Evolutionary conservation across 1,140 invertebrate genomes (phyloP), one percentile per base, ranked within the genome.

Genomic region (Trissolcus basalis): DNA sequence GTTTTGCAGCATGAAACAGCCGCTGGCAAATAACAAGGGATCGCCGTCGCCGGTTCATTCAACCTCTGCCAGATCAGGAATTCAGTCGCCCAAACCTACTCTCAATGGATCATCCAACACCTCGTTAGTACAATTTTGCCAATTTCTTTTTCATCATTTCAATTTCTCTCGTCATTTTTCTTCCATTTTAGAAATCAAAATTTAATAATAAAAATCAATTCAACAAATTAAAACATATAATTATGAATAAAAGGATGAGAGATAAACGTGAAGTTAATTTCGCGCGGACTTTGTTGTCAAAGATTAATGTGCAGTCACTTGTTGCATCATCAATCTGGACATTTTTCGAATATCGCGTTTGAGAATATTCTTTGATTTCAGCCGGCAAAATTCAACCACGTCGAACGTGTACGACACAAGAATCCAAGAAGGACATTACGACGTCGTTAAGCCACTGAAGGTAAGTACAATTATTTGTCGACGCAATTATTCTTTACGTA

Each of bases 341-440:
- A 64, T 70, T 65, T 65, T 60, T 68, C 41, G 14, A 68, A 45
- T 59, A 47, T 53, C 13, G 14, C 10, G 16, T 35, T 27, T 59
- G 54, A 69, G 41, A 69, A 50, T 44, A 54, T 64, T 72, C 54
- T 68, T 79, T 78, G 54, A 47, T 84, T 80, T 12, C 78, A 88
- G 86, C 33, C 81, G 84, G 61, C 86, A 88, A 77, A 88, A 86
- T 70, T 87, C 83, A 27, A 81, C 81, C 32, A 61, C 83, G 12
- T 73, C 80, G 11, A 85, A 79, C 44, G 36, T 82, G 15, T 86
- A 85, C 56, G 88, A 89, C n/a, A 77, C 84, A 47, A 85, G 85
- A 50, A 81, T 85, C 16, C 84, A 83, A 64, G 89, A 90, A 76
- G 85, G 82, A 44, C 82, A 89, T 78, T 90, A 90, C 77, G 89